phyloP scores from a whole-genome alignment of 2,113 vertebrate genomes.

The Solea solea region DNA sequence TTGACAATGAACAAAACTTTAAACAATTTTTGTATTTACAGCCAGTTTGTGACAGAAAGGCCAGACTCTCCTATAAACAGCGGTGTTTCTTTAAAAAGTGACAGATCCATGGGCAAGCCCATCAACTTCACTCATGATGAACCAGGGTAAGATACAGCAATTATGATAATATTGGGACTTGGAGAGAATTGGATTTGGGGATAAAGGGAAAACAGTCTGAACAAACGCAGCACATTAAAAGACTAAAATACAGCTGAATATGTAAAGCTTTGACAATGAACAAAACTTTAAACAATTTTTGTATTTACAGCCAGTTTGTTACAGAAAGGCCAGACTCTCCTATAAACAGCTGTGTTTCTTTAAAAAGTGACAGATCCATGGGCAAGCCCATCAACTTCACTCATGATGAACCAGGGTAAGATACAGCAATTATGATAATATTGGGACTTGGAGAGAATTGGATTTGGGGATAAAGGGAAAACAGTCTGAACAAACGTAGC shows the following conservation, averaged over 20 bases:
- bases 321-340: not conserved
- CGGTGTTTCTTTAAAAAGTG: not conserved
- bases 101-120: not conserved
- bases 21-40: not conserved
- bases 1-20: too few species aligned
- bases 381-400: rapidly evolving
- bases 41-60: not conserved
- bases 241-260: too few species aligned
- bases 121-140: not conserved
- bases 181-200: too few species aligned
- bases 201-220: too few species aligned
- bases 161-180: too few species aligned
- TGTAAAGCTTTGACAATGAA: too few species aligned
- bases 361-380: conserved; percentile 5
- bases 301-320: not conserved
- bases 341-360: not conserved
- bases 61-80: not conserved
- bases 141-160: not conserved
- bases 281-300: not conserved
- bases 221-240: too few species aligned
- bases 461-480: too few species aligned
- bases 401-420: not conserved
- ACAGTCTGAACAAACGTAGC: too few species aligned
- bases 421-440: too few species aligned
- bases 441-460: too few species aligned